Evolutionary conservation across 2,113 vertebrate species (phyloP).

Genomic region (Cervus canadensis): DNA sequence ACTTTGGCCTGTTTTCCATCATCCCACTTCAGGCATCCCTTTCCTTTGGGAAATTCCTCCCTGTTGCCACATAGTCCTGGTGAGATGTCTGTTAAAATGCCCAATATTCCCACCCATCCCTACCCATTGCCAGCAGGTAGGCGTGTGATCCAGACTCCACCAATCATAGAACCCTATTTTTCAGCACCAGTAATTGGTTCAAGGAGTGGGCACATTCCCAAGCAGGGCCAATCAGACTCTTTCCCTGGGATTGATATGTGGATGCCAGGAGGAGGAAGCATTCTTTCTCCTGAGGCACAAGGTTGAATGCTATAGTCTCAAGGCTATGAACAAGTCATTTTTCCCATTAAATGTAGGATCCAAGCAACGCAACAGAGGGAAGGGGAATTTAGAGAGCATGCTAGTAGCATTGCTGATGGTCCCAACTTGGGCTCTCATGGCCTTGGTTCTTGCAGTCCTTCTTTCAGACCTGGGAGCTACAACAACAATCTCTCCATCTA

Average conservation of each 20-base stretch:
- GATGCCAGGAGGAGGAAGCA: background rate
- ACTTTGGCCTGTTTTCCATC: background rate
- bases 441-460: background rate
- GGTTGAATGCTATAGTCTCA: background rate
- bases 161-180: background rate
- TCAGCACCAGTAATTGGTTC: background rate
- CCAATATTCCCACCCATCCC: background rate
- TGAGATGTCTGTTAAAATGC: background rate
- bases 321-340: background rate
- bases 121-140: background rate
- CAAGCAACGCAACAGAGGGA: background rate
- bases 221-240: background rate
- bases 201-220: background rate
- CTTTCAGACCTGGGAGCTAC: background rate
- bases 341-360: background rate
- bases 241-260: background rate
- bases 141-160: background rate
- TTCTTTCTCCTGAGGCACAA: background rate
- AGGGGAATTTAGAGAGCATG: background rate
- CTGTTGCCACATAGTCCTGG: background rate
- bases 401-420: background rate
- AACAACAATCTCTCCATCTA: background rate
- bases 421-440: background rate
- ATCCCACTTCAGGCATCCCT: background rate
- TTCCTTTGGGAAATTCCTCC: slow-evolving; percentile 10